Conservation (phyloP, 2,888 invertebrate species). For the Gymnoscelis rufifasciata region DNA sequence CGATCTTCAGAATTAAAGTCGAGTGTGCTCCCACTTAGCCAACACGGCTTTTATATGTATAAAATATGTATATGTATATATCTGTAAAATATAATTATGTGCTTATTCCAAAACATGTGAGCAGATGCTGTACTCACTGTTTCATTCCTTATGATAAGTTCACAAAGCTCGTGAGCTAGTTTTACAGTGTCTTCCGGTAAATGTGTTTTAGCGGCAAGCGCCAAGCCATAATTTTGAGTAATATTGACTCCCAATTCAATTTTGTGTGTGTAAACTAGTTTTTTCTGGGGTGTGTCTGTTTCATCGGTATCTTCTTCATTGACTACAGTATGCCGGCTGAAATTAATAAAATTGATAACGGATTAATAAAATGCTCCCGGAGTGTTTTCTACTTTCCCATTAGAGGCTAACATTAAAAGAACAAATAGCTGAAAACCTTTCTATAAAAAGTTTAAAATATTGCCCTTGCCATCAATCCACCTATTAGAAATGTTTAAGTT, state of each 20-base stretch:
- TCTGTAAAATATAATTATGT: too few species aligned
- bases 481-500: too few species aligned
- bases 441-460: too few species aligned
- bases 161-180: slow-evolving; percentile 70
- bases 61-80: too few species aligned
- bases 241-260: slow-evolving; percentile 72
- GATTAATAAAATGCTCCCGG: too few species aligned
- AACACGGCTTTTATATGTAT: too few species aligned
- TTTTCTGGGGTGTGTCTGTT: slow-evolving; percentile 41
- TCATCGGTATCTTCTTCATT: slow-evolving; percentile 45
- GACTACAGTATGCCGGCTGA: slow-evolving; percentile 62
- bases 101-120: not conserved
- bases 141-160: slow-evolving; percentile 49
- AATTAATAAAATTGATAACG: slow-evolving; percentile 21
- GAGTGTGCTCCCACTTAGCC: too few species aligned
- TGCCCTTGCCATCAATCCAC: too few species aligned
- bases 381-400: too few species aligned
- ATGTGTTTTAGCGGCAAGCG: slow-evolving; percentile 80
- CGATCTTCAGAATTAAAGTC: too few species aligned
- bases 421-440: too few species aligned
- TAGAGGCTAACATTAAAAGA: too few species aligned
- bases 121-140: slow-evolving; percentile 44
- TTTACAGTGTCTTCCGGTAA: slow-evolving; percentile 79
- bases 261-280: slow-evolving; percentile 82
- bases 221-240: slow-evolving; percentile 81